A percentile compares a stretch with the other conserved stretches of the same genome.
phyloP scores from a whole-genome alignment of 2,113 vertebrate genomes.

The Amazona vittata region DNA sequence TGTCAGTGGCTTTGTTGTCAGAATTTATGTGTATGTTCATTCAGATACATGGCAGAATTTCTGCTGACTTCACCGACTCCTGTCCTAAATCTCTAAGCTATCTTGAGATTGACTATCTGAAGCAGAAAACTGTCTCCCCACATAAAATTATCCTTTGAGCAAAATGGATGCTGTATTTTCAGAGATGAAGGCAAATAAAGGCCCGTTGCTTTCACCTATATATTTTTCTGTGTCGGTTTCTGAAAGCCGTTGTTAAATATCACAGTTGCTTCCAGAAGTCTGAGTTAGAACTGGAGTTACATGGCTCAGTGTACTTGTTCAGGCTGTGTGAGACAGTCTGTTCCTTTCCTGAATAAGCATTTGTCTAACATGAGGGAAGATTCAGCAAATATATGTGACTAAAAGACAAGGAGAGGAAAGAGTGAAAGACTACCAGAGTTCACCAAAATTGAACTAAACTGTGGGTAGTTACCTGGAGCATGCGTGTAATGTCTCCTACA shows the following conservation, averaged over 20 bases:
- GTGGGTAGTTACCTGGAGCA: conserved; percentile 44
- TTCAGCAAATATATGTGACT: not conserved
- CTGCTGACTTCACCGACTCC: not conserved
- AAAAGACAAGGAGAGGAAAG: not conserved
- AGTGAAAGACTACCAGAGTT: not conserved
- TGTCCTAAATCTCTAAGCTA: not conserved
- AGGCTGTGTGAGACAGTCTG: not conserved
- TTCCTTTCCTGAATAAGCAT: not conserved
- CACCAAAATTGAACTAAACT: not conserved
- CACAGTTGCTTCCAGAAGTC: not conserved
- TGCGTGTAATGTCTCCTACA: not conserved
- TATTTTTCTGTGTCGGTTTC: not conserved
- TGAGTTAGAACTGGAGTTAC: not conserved
- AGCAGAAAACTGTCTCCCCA: not conserved
- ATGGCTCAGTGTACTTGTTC: not conserved
- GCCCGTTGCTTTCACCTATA: not conserved
- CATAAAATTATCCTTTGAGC: not conserved
- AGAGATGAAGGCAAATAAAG: not conserved
- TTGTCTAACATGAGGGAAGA: not conserved
- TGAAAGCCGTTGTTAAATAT: not conserved
- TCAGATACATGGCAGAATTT: not conserved
- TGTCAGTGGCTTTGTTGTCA: not conserved
- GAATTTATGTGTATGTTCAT: not conserved
- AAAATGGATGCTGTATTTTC: not conserved
- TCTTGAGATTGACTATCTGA: not conserved